phyloP scores from a whole-genome alignment of 1,140 invertebrate genomes.

The Drosophila elegans region DNA sequence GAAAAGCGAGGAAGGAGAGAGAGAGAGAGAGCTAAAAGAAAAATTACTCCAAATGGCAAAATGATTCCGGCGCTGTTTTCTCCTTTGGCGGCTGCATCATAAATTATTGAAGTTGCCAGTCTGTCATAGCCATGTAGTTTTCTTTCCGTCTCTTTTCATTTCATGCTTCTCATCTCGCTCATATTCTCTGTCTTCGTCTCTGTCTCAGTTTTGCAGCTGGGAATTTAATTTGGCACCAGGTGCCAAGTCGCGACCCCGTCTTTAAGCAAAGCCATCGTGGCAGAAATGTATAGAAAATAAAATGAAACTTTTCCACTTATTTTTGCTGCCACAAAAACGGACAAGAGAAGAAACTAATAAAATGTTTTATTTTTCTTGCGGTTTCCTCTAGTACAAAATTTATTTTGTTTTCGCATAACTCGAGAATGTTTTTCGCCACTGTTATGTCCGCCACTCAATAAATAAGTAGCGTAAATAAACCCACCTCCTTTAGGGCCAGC shows the following conservation, averaged over 20 bases:
- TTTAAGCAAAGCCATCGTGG: slow-evolving; percentile 47
- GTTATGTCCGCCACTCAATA: slow-evolving; percentile 59
- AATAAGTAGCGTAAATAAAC: slow-evolving; percentile 76
- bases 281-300: slow-evolving; percentile 55
- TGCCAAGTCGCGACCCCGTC: slow-evolving; percentile 64
- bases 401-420: slow-evolving; percentile 80
- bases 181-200: slow-evolving; percentile 8
- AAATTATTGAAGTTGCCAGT: slow-evolving; percentile 79
- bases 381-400: slow-evolving; percentile 69
- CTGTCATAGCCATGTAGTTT: slow-evolving; percentile 73
- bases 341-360: slow-evolving; percentile 35
- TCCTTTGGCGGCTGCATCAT: slow-evolving; percentile 51
- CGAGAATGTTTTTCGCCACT: slow-evolving; percentile 46
- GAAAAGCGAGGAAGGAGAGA: not conserved
- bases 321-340: slow-evolving; percentile 43
- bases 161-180: slow-evolving; percentile 5
- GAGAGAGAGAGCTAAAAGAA: slow-evolving; percentile 34
- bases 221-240: slow-evolving; percentile 77
- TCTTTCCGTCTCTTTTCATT: slow-evolving; percentile 15
- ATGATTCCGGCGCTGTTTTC: slow-evolving; percentile 64
- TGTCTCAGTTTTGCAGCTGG: slow-evolving; percentile 12
- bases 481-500: slow-evolving; percentile 25
- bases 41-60: slow-evolving; percentile 77
- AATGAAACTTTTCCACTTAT: slow-evolving; percentile 79
- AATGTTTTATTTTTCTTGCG: slow-evolving; percentile 41